phyloP scores from a whole-genome alignment of 2,797 vertebrate genomes.

The Sebastes flavidus region DNA sequence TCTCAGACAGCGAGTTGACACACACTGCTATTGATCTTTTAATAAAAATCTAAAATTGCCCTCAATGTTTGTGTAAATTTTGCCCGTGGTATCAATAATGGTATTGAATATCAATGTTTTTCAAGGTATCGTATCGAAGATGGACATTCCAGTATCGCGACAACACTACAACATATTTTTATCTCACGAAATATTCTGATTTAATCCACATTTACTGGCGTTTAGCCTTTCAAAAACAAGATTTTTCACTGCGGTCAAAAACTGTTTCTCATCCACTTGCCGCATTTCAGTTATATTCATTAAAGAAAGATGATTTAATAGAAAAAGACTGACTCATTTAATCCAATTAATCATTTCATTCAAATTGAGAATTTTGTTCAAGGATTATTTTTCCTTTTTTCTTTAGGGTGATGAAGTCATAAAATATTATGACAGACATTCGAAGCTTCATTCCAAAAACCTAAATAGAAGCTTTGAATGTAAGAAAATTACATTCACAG shows the following conservation, averaged over 20 bases:
- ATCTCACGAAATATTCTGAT: neutral
- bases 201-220: neutral
- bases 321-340: neutral
- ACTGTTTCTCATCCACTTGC: neutral
- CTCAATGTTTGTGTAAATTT: no score
- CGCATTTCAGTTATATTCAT: neutral
- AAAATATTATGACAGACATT: neutral
- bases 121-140: no score
- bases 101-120: neutral
- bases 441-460: neutral
- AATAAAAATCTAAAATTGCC: neutral
- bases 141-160: no score
- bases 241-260: neutral
- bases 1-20: no score
- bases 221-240: neutral
- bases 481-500: neutral
- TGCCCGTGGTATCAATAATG: neutral
- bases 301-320: neutral
- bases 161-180: neutral
- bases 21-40: neutral
- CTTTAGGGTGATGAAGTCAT: neutral
- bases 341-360: neutral
- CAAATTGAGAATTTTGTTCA: no score
- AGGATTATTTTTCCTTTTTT: neutral
- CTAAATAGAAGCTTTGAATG: neutral